These are phyloP conservation scores for Imbricaverruca yamaguchii DNA, from an alignment of 2,888 invertebrate genomes.

Conservation along the genomic window DNA sequence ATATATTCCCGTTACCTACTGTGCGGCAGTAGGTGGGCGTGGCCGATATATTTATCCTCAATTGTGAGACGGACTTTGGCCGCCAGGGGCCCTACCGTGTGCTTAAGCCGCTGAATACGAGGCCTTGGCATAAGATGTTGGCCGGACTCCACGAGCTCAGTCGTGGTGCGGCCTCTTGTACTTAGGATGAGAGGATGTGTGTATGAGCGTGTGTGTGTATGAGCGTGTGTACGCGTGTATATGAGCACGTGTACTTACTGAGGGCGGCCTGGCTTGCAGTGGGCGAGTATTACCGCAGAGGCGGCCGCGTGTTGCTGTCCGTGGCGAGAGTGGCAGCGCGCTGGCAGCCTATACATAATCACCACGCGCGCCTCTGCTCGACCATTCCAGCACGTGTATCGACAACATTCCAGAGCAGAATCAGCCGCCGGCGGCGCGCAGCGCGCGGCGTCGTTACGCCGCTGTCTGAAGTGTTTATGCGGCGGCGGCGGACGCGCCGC, in stretches of 20 bases:
- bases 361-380: neutral
- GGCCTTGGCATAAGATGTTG: too few species aligned
- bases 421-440: neutral
- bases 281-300: neutral
- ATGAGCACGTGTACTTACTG: neutral
- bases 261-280: neutral
- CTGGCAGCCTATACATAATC: neutral
- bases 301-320: too few species aligned
- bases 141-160: neutral
- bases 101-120: too few species aligned
- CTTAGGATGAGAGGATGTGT: neutral
- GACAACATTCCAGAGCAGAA: neutral
- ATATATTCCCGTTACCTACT: conserved; percentile 5
- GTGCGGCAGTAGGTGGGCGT: neutral
- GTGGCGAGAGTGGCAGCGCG: neutral
- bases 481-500: neutral
- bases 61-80: too few species aligned
- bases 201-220: neutral
- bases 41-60: neutral
- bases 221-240: neutral
- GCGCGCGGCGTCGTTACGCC: neutral
- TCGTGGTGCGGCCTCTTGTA: neutral
- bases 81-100: too few species aligned
- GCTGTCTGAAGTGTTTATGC: conserved; percentile 8
- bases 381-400: conserved; percentile 6